Conservation (phyloP, 2,888 invertebrate genomes). For the Itoplectis maculator region DNA sequence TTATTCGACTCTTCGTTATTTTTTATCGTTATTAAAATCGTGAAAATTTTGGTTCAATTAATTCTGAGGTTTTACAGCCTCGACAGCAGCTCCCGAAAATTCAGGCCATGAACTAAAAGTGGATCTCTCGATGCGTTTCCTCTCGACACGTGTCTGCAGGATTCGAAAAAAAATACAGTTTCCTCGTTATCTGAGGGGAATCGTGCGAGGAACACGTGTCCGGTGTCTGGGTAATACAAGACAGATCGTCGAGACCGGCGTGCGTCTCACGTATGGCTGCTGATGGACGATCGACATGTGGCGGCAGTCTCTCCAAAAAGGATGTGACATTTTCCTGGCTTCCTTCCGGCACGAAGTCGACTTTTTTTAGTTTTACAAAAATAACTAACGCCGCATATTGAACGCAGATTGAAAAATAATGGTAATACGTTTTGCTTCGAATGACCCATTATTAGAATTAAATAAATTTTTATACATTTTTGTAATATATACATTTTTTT, state of each 20-base stretch:
- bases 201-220: slow-evolving; percentile 10
- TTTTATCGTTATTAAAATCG: no score
- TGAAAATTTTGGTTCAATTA: not conserved
- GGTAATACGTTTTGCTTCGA: no score
- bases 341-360: slow-evolving; percentile 48
- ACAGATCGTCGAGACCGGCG: not conserved
- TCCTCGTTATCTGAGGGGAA: slow-evolving; percentile 22
- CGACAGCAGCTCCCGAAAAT: not conserved
- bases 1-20: no score
- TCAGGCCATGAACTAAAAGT: not conserved
- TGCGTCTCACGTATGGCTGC: slow-evolving; percentile 9
- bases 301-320: slow-evolving; percentile 24
- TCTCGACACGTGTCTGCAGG: slow-evolving; percentile 11
- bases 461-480: no score
- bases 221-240: slow-evolving; percentile 16
- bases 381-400: no score
- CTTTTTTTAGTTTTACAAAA: not conserved
- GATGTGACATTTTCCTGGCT: slow-evolving; percentile 50
- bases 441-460: no score
- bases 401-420: no score
- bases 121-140: not conserved
- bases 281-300: not conserved
- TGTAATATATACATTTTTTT: no score
- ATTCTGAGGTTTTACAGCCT: not conserved
- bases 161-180: not conserved